Evolutionary conservation across 2,113 vertebrate species (phyloP).

Genomic region (Lepus americanus): DNA sequence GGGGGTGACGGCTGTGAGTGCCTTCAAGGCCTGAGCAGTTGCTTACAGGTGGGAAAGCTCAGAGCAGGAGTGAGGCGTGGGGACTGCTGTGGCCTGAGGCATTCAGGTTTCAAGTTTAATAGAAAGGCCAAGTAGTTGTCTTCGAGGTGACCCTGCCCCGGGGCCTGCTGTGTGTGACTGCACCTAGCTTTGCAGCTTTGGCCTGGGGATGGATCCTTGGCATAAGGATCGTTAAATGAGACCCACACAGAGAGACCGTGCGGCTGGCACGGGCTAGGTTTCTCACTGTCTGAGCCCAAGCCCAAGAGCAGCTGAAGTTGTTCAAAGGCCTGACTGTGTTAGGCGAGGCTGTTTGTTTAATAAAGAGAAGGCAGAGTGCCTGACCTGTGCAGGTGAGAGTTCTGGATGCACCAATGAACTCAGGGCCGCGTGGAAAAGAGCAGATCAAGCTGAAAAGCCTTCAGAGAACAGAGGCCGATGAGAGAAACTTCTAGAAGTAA

Average conservation of each 20-base stretch:
- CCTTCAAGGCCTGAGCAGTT: neutral
- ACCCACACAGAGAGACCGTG: accelerated
- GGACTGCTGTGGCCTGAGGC: neutral
- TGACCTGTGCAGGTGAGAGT: accelerated
- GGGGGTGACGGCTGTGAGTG: neutral
- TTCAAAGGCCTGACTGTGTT: accelerated
- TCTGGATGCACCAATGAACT: too few species aligned
- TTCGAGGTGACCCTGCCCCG: neutral
- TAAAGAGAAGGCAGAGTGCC: neutral
- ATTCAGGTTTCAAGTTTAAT: neutral
- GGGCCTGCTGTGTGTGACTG: too few species aligned
- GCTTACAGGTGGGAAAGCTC: accelerated
- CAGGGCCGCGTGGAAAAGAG: accelerated
- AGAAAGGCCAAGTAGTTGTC: accelerated
- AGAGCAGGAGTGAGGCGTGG: neutral
- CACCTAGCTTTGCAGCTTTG: neutral
- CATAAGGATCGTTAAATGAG: accelerated
- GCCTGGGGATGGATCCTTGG: neutral
- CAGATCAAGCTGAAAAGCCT: accelerated
- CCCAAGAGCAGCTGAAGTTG: accelerated
- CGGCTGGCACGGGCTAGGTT: accelerated
- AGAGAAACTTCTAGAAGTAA: neutral
- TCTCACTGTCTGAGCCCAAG: accelerated
- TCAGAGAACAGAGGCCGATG: neutral
- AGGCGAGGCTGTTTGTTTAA: neutral